phyloP scores from a whole-genome alignment of 2,113 vertebrate species.

The Apodemus sylvaticus region DNA sequence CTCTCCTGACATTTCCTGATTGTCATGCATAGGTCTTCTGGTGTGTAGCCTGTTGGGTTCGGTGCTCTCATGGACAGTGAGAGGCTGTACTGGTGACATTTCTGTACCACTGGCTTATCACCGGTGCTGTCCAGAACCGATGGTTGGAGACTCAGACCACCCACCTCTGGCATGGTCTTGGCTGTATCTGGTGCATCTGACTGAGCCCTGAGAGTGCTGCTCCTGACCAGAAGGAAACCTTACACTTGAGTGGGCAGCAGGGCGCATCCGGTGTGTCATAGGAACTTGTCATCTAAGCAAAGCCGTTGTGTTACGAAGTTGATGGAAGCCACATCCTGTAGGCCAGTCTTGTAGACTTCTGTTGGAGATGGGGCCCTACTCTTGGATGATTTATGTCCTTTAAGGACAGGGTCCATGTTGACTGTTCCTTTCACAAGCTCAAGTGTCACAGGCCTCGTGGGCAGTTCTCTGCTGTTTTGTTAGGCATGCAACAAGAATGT shows the following conservation, averaged over 20 bases:
- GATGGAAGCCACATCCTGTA: background rate
- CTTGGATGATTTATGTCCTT: background rate
- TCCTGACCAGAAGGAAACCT: background rate
- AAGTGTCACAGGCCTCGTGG: background rate
- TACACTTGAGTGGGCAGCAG: background rate
- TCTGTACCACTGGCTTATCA: background rate
- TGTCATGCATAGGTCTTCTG: background rate
- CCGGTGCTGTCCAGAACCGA: background rate
- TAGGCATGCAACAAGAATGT: background rate
- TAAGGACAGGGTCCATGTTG: background rate
- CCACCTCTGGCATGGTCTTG: background rate
- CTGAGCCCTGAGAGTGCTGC: background rate
- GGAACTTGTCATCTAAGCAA: background rate
- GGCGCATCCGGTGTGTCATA: background rate
- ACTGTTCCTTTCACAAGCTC: background rate
- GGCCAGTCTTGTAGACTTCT: background rate
- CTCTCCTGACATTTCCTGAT: background rate
- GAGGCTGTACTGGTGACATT: background rate
- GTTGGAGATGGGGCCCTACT: background rate
- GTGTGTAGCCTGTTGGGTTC: background rate
- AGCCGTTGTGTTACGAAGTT: background rate
- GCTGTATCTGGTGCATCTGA: background rate
- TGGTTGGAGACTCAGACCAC: background rate
- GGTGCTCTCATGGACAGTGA: background rate
- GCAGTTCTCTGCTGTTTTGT: constrained; percentile 12